phyloP scores from a whole-genome alignment of 2,888 invertebrate species.

The Tenthredo mesomela region DNA sequence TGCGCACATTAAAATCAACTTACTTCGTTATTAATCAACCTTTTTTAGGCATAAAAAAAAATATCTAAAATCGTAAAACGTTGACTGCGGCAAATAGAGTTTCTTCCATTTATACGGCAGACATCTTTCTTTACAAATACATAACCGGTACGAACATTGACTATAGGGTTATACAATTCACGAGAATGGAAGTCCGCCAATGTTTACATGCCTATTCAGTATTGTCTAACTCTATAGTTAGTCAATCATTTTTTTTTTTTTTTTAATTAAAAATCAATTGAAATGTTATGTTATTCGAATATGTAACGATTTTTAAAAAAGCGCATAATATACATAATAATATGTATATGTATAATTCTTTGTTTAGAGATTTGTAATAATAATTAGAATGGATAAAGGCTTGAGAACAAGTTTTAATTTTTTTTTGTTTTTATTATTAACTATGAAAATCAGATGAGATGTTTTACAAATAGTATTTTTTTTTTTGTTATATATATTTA shows the following conservation, averaged over 20 bases:
- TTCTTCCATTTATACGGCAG: background rate
- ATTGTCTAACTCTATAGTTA: background rate
- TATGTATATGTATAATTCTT: background rate
- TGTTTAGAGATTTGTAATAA: background rate
- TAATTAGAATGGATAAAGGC: background rate
- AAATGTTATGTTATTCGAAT: background rate
- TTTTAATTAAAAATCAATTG: background rate
- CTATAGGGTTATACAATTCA: background rate
- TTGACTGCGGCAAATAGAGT: background rate
- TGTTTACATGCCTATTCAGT: background rate
- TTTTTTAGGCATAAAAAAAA: background rate
- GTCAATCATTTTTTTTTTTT: background rate
- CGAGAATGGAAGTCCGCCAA: background rate
- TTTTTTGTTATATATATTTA: background rate
- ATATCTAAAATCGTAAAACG: background rate
- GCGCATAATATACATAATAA: too few species aligned
- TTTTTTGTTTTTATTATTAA: slow-evolving; percentile 10
- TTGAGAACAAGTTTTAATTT: too few species aligned
- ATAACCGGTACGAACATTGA: background rate
- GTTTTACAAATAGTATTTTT: slow-evolving; percentile 16
- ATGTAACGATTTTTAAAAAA: too few species aligned
- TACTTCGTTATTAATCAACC: slow-evolving; percentile 4
- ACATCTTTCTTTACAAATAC: slow-evolving; percentile 22
- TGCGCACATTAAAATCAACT: background rate
- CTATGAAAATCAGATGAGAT: slow-evolving; percentile 18